These are phyloP conservation scores for Azemiops feae DNA, from an alignment of 2,113 vertebrate species.

Conservation along the genomic window DNA sequence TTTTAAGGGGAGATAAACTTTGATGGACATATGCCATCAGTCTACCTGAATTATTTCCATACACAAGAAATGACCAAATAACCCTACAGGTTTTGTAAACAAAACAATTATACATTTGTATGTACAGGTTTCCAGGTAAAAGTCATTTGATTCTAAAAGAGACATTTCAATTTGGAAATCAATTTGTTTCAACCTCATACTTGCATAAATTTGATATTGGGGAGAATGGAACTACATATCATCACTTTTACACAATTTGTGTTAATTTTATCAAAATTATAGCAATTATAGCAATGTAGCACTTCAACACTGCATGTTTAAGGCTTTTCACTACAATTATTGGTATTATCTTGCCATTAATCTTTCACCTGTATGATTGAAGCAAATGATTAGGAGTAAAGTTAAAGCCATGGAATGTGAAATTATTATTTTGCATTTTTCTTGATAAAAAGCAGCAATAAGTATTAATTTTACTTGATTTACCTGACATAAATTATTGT, in stretches of 20 bases:
- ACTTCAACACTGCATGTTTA: slow-evolving; percentile 70
- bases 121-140: slow-evolving; percentile 75
- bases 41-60: slow-evolving; percentile 72
- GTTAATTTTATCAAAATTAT: slow-evolving; percentile 61
- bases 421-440: slow-evolving; percentile 41
- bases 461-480: slow-evolving; percentile 46
- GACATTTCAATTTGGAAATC: slow-evolving; percentile 57
- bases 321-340: slow-evolving; percentile 76
- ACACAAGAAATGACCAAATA: slow-evolving; percentile 66
- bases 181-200: slow-evolving; percentile 53
- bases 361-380: slow-evolving; percentile 47
- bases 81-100: slow-evolving; percentile 67
- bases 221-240: slow-evolving; percentile 34
- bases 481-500: slow-evolving; percentile 60
- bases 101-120: slow-evolving; percentile 68
- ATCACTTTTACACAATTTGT: slow-evolving; percentile 61
- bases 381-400: slow-evolving; percentile 53
- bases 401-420: slow-evolving; percentile 65
- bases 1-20: slow-evolving; percentile 55
- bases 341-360: slow-evolving; percentile 40
- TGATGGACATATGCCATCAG: slow-evolving; percentile 67
- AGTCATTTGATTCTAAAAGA: slow-evolving; percentile 63
- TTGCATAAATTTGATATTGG: slow-evolving; percentile 42
- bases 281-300: slow-evolving; percentile 63
- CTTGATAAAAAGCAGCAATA: slow-evolving; percentile 46